Conservation (phyloP, 2,888 invertebrate genomes). For the Hemaris fuciformis region DNA sequence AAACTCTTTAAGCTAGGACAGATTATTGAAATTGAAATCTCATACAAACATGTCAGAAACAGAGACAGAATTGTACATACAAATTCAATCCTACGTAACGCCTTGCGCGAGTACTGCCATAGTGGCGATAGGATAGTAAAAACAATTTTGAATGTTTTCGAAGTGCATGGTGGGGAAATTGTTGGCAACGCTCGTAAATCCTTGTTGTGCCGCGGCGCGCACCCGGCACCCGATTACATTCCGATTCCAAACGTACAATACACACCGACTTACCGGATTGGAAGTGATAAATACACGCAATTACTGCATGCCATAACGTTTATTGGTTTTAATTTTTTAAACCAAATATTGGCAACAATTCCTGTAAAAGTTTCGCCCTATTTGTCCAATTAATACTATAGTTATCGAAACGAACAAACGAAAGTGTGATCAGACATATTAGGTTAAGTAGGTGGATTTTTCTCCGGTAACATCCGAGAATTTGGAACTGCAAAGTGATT, state of each 20-base stretch:
- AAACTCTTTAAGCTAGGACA: neutral
- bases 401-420: neutral
- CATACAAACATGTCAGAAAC: neutral
- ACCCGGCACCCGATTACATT: constrained; percentile 47
- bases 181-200: constrained; percentile 43
- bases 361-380: neutral
- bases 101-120: neutral
- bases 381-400: neutral
- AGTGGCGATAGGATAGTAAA: constrained; percentile 7
- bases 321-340: constrained; percentile 14
- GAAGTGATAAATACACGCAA: constrained; percentile 41
- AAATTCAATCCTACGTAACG: neutral
- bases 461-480: neutral
- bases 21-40: neutral
- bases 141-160: constrained; percentile 42
- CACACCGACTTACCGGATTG: constrained; percentile 23
- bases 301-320: constrained; percentile 34
- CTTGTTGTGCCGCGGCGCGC: constrained; percentile 38
- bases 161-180: constrained; percentile 49
- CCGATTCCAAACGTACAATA: constrained; percentile 39
- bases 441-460: neutral
- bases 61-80: neutral
- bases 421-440: neutral
- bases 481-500: neutral
- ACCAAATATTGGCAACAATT: neutral